phyloP scores from a whole-genome alignment of 2,797 vertebrate species.

The Neomorphus geoffroyi region DNA sequence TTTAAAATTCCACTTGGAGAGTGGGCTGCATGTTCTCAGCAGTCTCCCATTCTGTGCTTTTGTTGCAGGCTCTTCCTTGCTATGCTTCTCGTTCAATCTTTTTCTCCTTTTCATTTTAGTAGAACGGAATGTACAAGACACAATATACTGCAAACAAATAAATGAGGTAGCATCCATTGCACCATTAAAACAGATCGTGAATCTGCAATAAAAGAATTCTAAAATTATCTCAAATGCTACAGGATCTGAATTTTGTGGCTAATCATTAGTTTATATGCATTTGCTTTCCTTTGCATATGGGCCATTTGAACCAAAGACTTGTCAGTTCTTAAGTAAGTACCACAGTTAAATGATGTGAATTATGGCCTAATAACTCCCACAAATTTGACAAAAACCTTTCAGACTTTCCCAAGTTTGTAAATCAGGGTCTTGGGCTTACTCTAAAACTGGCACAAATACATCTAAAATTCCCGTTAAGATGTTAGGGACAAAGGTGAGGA shows the following conservation, averaged over 20 bases:
- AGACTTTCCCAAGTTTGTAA: not conserved
- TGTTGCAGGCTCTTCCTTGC: not conserved
- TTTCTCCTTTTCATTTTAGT: not conserved
- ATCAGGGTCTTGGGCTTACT: not conserved
- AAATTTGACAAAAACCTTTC: not conserved
- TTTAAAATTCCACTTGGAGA: not conserved
- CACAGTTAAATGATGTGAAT: not conserved
- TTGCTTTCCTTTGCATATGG: not conserved
- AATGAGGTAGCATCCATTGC: not conserved
- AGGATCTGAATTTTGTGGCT: not conserved
- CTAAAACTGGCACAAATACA: not conserved
- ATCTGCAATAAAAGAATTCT: not conserved
- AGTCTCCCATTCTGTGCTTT: not conserved
- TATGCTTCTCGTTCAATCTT: not conserved
- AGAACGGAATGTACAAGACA: not conserved
- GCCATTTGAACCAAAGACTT: not conserved
- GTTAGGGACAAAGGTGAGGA: not conserved
- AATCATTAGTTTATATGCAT: not conserved
- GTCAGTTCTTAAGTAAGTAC: not conserved
- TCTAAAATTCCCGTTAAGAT: not conserved
- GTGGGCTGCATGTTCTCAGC: not conserved
- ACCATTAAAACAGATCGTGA: not conserved
- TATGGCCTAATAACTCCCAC: not conserved
- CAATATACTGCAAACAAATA: not conserved
- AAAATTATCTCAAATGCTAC: not conserved